A percentile compares a stretch with the other conserved stretches of the same genome.
phyloP scores from a whole-genome alignment of 2,888 invertebrate genomes.

The Himalopsyche kuldschensis region DNA sequence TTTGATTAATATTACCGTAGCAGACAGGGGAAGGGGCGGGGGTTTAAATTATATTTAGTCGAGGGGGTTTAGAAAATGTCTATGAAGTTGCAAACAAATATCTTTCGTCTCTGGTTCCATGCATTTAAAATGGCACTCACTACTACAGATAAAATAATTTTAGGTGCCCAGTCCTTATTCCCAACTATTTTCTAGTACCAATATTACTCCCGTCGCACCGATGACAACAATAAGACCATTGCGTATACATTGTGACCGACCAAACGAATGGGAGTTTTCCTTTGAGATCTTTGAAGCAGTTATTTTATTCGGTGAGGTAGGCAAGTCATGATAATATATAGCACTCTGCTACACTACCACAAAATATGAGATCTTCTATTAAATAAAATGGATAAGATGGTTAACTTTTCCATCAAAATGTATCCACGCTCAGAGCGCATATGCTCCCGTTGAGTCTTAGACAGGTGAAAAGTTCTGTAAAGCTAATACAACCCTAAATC shows the following conservation, averaged over 20 bases:
- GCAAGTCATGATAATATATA: constrained; percentile 32
- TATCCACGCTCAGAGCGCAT: not conserved
- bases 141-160: not conserved
- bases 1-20: too few relatives aligned
- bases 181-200: not conserved
- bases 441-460: not conserved
- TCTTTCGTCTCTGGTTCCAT: not conserved
- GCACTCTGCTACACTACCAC: constrained; percentile 29
- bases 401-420: not conserved
- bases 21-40: too few relatives aligned
- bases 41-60: too few relatives aligned
- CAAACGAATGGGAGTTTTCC: not conserved
- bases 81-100: not conserved
- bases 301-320: constrained; percentile 36
- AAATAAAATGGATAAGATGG: not conserved
- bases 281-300: constrained; percentile 32
- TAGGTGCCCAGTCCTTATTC: not conserved
- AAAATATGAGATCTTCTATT: constrained; percentile 35
- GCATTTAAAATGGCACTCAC: not conserved
- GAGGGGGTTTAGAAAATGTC: too few relatives aligned
- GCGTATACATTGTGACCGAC: constrained; percentile 9
- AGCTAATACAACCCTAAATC: not conserved
- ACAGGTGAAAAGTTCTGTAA: not conserved
- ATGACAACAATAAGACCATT: not conserved
- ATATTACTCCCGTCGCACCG: not conserved